Evolutionary conservation across 23 tunicate genomes (phyloP).

Genomic region (Ascidia mentula): DNA sequence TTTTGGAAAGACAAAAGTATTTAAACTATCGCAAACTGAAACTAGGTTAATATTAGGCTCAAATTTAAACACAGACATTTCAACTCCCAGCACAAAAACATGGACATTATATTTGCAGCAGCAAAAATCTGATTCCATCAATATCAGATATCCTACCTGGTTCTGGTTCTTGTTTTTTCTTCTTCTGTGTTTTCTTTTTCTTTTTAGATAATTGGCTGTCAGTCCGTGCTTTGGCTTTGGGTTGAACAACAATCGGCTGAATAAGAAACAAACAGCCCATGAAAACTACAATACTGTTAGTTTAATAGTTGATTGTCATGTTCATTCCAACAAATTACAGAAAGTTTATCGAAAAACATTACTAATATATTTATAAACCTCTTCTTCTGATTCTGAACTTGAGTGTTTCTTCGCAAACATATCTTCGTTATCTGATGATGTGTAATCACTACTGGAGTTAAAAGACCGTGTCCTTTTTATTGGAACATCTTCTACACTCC

Average conservation of each 20-base stretch:
- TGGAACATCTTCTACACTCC: slow-evolving; percentile 7
- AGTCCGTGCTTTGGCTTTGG: not conserved
- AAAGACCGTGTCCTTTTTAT: slow-evolving; percentile 7
- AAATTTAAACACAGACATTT: no score
- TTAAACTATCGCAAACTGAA: no score
- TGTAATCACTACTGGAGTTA: slow-evolving; percentile 13
- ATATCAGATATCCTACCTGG: not conserved
- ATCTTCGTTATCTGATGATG: slow-evolving; percentile 32
- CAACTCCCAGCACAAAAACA: no score
- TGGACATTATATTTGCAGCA: not conserved
- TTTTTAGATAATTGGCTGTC: not conserved
- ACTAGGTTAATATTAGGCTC: no score
- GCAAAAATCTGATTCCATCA: not conserved
- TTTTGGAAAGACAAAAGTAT: no score
- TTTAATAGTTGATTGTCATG: no score
- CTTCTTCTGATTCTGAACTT: slow-evolving; percentile 14
- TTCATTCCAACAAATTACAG: no score
- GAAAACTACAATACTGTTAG: no score
- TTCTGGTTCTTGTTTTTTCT: not conserved
- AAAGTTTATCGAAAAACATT: no score
- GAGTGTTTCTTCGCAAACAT: slow-evolving; percentile 33
- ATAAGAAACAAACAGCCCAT: not conserved
- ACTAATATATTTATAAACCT: not conserved
- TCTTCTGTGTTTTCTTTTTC: not conserved
- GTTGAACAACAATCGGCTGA: not conserved